These are phyloP conservation scores for Trogon melanurus DNA, from an alignment of 2,113 vertebrate genomes.

Conservation along the genomic window DNA sequence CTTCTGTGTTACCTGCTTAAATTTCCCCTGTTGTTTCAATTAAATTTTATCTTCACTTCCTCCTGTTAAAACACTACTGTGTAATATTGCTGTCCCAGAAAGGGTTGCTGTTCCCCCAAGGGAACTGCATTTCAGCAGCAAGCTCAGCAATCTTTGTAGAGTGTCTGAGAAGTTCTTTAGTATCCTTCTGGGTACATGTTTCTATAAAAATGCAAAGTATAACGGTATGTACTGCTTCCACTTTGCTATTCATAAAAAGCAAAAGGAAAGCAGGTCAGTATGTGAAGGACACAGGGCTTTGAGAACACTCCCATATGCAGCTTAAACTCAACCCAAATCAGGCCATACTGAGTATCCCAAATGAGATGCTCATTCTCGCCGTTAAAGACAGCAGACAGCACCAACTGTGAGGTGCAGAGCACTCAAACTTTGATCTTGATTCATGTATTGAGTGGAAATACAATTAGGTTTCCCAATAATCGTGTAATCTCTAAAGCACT, in stretches of 20 bases:
- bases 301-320: neutral
- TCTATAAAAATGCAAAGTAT: neutral
- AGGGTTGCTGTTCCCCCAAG: neutral
- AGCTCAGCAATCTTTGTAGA: neutral
- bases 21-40: conserved; percentile 20
- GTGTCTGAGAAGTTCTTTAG: neutral
- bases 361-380: neutral
- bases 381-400: neutral
- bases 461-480: neutral
- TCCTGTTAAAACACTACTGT: neutral
- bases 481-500: neutral
- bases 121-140: conserved; percentile 3
- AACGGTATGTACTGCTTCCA: neutral
- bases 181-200: neutral
- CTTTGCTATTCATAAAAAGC: neutral
- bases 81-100: neutral
- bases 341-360: neutral
- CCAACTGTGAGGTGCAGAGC: neutral
- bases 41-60: conserved; percentile 14
- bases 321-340: neutral
- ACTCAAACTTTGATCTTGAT: neutral
- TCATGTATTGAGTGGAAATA: neutral
- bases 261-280: neutral
- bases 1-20: neutral
- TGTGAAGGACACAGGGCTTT: neutral